These are phyloP conservation scores for Apeira syringaria DNA, from an alignment of 2,888 invertebrate genomes.

Conservation along the genomic window DNA sequence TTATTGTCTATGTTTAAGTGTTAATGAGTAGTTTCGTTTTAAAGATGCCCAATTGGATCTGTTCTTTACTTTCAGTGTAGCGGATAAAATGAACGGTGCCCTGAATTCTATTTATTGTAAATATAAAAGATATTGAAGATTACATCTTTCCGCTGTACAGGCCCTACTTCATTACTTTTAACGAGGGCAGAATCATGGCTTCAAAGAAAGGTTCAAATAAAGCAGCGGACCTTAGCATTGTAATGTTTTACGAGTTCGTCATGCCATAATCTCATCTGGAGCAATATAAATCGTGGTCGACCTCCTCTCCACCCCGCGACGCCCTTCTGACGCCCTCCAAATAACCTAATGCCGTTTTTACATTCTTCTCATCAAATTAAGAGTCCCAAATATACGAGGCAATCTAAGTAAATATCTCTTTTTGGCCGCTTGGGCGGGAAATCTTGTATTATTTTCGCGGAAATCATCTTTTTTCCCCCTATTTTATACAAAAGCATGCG, in stretches of 20 bases:
- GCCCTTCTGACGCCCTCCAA: slow-evolving; percentile 36
- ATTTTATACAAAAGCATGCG: slow-evolving; percentile 48
- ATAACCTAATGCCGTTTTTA: slow-evolving; percentile 67
- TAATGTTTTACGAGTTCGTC: slow-evolving; percentile 55
- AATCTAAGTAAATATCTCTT: slow-evolving; percentile 53
- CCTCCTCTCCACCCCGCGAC: slow-evolving; percentile 23
- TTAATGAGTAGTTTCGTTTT: no score
- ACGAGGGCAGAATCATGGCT: slow-evolving; percentile 30
- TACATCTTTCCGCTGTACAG: neutral
- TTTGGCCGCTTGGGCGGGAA: slow-evolving; percentile 50
- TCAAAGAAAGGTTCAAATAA: slow-evolving; percentile 36
- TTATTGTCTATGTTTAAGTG: no score
- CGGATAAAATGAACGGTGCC: no score
- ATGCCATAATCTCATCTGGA: slow-evolving; percentile 58
- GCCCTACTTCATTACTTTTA: slow-evolving; percentile 24
- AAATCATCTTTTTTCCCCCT: slow-evolving; percentile 45
- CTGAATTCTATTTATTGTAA: no score
- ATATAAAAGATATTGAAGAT: neutral
- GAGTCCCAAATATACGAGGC: slow-evolving; percentile 59
- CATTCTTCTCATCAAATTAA: slow-evolving; percentile 70
- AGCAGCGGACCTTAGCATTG: slow-evolving; percentile 37
- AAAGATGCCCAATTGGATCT: no score
- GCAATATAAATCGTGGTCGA: slow-evolving; percentile 58
- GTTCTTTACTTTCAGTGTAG: no score
- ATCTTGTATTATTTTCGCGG: slow-evolving; percentile 60